phyloP scores from a whole-genome alignment of 2,113 vertebrate genomes.

The Prunella fulvescens region DNA sequence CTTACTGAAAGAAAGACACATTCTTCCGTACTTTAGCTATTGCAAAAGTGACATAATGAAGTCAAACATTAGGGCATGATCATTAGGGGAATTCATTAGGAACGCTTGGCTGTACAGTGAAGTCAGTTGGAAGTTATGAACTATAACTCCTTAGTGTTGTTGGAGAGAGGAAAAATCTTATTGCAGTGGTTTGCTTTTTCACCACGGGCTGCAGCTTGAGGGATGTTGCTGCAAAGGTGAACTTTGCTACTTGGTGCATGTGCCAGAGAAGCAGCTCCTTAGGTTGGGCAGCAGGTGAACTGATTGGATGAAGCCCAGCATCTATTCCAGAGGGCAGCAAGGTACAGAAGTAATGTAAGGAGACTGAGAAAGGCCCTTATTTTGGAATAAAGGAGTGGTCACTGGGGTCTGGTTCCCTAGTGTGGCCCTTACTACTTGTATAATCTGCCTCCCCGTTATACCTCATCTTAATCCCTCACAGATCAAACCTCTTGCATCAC shows the following conservation, averaged over 20 bases:
- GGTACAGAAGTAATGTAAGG: not conserved
- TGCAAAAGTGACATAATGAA: slow-evolving; percentile 63
- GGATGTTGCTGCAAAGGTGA: not conserved
- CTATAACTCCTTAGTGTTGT: slow-evolving; percentile 8
- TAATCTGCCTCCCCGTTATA: not conserved
- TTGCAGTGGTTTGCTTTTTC: not conserved
- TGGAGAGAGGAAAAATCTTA: not conserved
- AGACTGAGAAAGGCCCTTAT: not conserved
- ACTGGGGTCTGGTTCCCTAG: not conserved
- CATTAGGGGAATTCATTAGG: slow-evolving; percentile 61
- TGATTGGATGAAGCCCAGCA: not conserved
- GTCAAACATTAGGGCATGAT: slow-evolving; percentile 60
- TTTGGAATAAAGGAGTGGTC: not conserved
- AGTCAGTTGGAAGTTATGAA: slow-evolving; percentile 62
- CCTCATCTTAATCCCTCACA: not conserved
- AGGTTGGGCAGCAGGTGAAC: not conserved
- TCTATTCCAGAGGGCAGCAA: not conserved
- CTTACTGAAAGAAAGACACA: slow-evolving; percentile 48
- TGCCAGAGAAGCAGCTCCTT: not conserved
- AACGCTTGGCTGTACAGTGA: slow-evolving; percentile 52
- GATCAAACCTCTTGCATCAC: not conserved
- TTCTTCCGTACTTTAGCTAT: slow-evolving; percentile 40
- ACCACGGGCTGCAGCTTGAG: not conserved
- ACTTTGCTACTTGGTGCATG: not conserved
- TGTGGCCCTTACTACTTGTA: not conserved